phyloP scores from a whole-genome alignment of 2,888 invertebrate species.

The Orthosia gothica region DNA sequence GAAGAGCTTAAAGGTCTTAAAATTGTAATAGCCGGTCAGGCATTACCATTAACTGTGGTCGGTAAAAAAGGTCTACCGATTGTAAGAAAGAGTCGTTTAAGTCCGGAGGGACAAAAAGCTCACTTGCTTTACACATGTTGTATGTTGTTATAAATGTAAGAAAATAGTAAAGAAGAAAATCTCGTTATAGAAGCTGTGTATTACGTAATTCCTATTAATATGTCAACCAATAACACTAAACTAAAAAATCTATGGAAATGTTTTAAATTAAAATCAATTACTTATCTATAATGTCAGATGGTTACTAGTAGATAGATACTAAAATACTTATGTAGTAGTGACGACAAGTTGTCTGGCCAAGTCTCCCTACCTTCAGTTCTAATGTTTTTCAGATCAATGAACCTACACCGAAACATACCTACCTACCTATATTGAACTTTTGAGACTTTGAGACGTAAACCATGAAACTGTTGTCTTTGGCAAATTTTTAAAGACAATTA shows the following conservation, averaged over 20 bases:
- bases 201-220: too few relatives aligned
- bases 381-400: conserved; percentile 18
- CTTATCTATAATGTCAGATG: too few relatives aligned
- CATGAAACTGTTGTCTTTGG: background rate
- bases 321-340: conserved; percentile 8
- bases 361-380: background rate
- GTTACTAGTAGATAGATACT: background rate
- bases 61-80: background rate
- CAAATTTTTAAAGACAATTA: too few relatives aligned
- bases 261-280: too few relatives aligned
- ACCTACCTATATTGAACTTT: background rate
- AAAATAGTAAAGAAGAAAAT: too few relatives aligned
- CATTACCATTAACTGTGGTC: background rate
- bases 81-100: too few relatives aligned
- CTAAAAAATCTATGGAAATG: too few relatives aligned
- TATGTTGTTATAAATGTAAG: too few relatives aligned
- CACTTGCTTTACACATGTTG: too few relatives aligned
- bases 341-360: conserved; percentile 44
- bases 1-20: background rate
- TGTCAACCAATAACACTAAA: too few relatives aligned
- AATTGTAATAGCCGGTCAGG: background rate
- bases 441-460: background rate
- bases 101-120: too few relatives aligned
- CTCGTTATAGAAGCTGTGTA: too few relatives aligned
- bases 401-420: conserved; percentile 8